Conservation (phyloP, 2,888 invertebrate species). For the Encarsia formosa region DNA sequence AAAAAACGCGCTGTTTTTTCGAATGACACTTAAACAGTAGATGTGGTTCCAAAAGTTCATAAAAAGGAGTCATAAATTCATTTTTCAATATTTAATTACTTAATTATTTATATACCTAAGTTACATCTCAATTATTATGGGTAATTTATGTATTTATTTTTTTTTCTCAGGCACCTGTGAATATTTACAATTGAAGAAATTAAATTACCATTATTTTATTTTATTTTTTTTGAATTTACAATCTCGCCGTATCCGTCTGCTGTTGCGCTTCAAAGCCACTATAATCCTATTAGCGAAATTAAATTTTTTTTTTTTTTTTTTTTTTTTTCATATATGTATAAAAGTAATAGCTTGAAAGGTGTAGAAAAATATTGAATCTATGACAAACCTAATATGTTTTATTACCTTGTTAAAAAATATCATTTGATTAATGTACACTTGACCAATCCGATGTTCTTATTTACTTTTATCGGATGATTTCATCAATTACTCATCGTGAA, state of each 20-base stretch:
- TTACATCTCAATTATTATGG: slow-evolving; percentile 14
- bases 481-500: no score
- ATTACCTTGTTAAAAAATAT: slow-evolving; percentile 27
- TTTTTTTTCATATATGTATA: slow-evolving; percentile 30
- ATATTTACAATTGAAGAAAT: slow-evolving; percentile 46
- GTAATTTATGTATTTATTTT: slow-evolving; percentile 14
- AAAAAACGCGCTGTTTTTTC: no score
- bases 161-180: slow-evolving; percentile 48
- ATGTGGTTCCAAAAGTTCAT: no score
- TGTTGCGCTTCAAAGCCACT: no score
- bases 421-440: slow-evolving; percentile 32
- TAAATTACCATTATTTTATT: no score
- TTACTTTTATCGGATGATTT: no score
- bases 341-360: slow-evolving; percentile 31
- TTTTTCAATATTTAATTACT: neutral
- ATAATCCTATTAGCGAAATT: no score
- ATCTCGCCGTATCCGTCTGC: no score
- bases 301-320: neutral
- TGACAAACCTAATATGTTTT: slow-evolving; percentile 25
- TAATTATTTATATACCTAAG: slow-evolving; percentile 8
- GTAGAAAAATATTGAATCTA: slow-evolving; percentile 36
- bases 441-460: no score
- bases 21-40: no score
- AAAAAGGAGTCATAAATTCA: no score
- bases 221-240: no score